phyloP scores from a whole-genome alignment of 2,888 invertebrate species.

The Eremobia ochroleuca region DNA sequence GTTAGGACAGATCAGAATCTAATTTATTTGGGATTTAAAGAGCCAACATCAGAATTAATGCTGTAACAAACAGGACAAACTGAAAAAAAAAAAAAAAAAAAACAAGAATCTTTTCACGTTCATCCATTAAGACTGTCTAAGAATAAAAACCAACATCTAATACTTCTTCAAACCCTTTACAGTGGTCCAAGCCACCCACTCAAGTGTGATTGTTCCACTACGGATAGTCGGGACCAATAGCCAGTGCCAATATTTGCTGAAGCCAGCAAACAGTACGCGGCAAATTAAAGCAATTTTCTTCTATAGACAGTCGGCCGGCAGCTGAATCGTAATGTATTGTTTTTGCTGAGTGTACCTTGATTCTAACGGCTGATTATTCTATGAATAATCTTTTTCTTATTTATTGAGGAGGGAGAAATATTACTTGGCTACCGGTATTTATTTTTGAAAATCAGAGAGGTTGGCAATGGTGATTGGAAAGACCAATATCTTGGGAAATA shows the following conservation, averaged over 20 bases:
- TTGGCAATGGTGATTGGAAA: not conserved
- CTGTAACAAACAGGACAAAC: not conserved
- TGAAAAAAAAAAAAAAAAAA: constrained; percentile 16
- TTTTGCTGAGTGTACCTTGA: constrained; percentile 62
- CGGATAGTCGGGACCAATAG: constrained; percentile 71
- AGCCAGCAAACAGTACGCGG: constrained; percentile 77
- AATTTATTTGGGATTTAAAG: not conserved
- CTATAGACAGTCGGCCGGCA: constrained; percentile 45
- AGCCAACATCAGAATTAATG: not conserved
- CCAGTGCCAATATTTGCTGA: constrained; percentile 81
- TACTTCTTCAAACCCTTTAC: constrained; percentile 53
- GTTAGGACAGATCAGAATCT: not conserved
- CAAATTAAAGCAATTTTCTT: constrained; percentile 83
- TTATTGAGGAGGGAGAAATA: constrained; percentile 23
- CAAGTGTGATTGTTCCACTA: constrained; percentile 74
- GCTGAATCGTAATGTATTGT: constrained; percentile 65
- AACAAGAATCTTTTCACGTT: not conserved
- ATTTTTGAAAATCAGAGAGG: not conserved
- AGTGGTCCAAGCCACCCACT: constrained; percentile 71
- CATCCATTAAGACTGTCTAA: not conserved
- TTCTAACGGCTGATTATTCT: constrained; percentile 56
- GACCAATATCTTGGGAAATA: not conserved
- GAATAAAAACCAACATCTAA: constrained; percentile 10
- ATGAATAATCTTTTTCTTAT: constrained; percentile 59
- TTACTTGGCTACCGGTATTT: constrained; percentile 20